Evolutionary conservation across 2,797 vertebrate species (phyloP), one percentile per base, ranked within the genome.

Genomic region (Pampus argenteus): DNA sequence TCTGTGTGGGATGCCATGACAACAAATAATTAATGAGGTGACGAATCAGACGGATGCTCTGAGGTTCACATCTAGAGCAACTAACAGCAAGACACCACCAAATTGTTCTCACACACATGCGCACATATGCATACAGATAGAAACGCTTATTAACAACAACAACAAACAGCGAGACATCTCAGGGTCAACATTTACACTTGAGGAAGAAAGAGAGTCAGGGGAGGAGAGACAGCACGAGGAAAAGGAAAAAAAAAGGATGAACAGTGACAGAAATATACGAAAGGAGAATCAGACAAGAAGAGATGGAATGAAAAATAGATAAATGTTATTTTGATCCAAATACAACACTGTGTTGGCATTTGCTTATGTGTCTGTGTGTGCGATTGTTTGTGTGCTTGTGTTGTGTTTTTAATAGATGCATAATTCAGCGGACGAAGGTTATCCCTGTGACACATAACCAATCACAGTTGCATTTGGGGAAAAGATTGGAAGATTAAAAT

Each of bases 51-150:
- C 40, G 67, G 58, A 70, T 40, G 28, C 58, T 63, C 23, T 1
- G 4, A 76, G 57, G 51, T 81, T 82, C 78, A 82, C 74, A 85
- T 74, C 63, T 73, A 75, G 81, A 87, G 71, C 75, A 82, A 42
- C 71, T 65, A 78, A 76, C 79, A 81, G 81, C 77, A 51, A 73
- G 81, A 82, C 48, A 2, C 67, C 63, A 5, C 29, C 50, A 28
- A 45, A 59, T 29, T 63, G 49, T 45, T 36, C 23, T 45, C 20
- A 5, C 51, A 56, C 47, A 59, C 49, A 1, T 45, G 28, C 50
- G 25, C 34, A 48, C 44, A 22, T 40, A 28, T 6, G 15, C 49
- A 36, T 6, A 29, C 44, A 38, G 5, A 78, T 34, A 45, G 49
- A 34, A 15, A 34, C 36, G 65, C 59, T 63, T 71, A 81, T 73